Evolutionary conservation across 2,113 vertebrate genomes (phyloP).

Genomic region (Semnornis frantzii): DNA sequence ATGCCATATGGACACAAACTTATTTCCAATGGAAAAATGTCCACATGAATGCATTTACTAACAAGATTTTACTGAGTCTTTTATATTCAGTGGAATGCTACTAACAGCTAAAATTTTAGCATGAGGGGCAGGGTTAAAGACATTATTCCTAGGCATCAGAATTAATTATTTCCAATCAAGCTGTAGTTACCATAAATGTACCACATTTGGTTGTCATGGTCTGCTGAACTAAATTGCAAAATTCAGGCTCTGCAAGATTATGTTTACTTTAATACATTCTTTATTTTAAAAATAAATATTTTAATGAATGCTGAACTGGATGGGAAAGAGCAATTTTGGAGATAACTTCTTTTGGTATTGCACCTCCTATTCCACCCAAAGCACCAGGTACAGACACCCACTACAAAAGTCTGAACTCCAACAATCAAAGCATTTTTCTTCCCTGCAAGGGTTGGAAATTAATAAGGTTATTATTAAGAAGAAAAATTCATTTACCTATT

Average conservation of each 20-base stretch:
- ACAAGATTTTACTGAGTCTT: neutral
- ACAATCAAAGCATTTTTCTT: neutral
- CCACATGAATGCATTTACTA: neutral
- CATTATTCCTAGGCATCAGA: neutral
- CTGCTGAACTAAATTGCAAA: neutral
- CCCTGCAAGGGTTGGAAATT: neutral
- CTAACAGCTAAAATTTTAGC: neutral
- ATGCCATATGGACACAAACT: neutral
- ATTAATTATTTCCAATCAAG: neutral
- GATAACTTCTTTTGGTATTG: neutral
- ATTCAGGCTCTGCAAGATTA: neutral
- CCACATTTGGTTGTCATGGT: neutral
- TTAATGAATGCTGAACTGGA: neutral
- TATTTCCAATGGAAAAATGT: neutral
- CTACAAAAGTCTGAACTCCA: neutral
- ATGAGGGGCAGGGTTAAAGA: neutral
- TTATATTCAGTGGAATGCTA: neutral
- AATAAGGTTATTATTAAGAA: constrained; percentile 3
- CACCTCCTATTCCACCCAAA: neutral
- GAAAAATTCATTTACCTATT: neutral
- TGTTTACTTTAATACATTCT: neutral
- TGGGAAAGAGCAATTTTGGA: neutral
- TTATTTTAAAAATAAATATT: neutral
- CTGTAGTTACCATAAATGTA: neutral
- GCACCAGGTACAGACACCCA: neutral